Percentiles rank a stretch among this genome's conserved stretches.
phyloP scores from a whole-genome alignment of 2,888 invertebrate species.

The Noctua comes region DNA sequence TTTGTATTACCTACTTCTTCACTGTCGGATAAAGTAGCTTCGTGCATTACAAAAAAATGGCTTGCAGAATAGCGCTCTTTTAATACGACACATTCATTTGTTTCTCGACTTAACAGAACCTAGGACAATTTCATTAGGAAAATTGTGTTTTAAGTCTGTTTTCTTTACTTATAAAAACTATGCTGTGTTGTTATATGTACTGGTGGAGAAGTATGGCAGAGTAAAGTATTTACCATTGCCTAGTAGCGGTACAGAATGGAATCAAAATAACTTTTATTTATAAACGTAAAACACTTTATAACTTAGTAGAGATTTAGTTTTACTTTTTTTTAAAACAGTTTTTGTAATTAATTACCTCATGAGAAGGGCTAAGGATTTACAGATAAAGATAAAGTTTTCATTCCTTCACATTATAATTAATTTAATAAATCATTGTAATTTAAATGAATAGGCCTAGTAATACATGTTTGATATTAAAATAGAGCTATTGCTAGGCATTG shows the following conservation, averaged over 20 bases:
- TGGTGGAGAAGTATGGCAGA: background rate
- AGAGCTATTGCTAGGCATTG: background rate
- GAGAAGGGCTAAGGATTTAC: background rate
- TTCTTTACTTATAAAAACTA: background rate
- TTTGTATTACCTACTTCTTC: background rate
- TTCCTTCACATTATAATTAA: background rate
- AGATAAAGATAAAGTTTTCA: background rate
- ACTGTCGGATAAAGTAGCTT: background rate
- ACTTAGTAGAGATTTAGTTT: background rate
- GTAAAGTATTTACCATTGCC: background rate
- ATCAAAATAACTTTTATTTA: background rate
- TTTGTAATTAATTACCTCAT: background rate
- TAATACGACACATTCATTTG: conserved; percentile 18
- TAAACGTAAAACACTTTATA: background rate
- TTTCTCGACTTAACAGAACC: background rate
- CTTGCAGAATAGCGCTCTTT: background rate
- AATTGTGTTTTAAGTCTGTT: background rate
- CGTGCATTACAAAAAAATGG: background rate
- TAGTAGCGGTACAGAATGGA: background rate
- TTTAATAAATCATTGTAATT: background rate
- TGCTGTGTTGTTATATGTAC: background rate
- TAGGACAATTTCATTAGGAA: conserved; percentile 6
- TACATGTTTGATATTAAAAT: background rate
- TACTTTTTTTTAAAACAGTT: background rate
- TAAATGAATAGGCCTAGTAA: background rate